These are phyloP conservation scores for Medauroidea extradentata DNA, from an alignment of 1,140 invertebrate species.

Conservation along the genomic window DNA sequence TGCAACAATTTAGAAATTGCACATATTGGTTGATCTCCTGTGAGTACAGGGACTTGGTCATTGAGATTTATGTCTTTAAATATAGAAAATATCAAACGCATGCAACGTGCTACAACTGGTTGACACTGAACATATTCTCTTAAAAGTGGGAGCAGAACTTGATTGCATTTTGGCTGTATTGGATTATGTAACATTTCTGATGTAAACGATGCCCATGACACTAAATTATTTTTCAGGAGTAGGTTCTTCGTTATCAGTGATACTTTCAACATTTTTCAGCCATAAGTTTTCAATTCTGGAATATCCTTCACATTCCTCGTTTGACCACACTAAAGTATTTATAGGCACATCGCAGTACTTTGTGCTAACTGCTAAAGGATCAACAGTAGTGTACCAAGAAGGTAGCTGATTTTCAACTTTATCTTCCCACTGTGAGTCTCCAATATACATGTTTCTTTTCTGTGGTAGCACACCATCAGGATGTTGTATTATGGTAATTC, in stretches of 20 bases:
- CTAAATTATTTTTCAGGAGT: background rate
- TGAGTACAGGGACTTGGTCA: constrained; percentile 10
- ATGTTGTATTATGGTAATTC: constrained; percentile 3
- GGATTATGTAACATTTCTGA: too few species aligned
- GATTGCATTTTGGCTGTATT: too few species aligned
- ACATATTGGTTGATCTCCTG: constrained; percentile 26
- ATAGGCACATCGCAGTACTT: background rate
- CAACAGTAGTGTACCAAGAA: background rate
- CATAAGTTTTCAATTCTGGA: background rate
- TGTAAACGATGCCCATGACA: background rate
- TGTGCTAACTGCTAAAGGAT: background rate
- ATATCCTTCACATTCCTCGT: background rate
- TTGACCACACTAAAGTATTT: background rate
- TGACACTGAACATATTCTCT: background rate
- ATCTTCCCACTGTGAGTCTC: background rate
- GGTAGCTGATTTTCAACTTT: background rate
- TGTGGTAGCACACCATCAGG: background rate
- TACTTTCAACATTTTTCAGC: too few species aligned
- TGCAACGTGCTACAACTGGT: background rate
- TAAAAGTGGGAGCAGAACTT: background rate
- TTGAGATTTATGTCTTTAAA: constrained; percentile 3
- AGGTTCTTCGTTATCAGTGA: too few species aligned
- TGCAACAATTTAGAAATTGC: constrained; percentile 27
- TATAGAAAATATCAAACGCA: background rate
- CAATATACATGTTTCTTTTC: background rate